phyloP scores from a whole-genome alignment of 2,797 vertebrate genomes.

The Manis javanica region DNA sequence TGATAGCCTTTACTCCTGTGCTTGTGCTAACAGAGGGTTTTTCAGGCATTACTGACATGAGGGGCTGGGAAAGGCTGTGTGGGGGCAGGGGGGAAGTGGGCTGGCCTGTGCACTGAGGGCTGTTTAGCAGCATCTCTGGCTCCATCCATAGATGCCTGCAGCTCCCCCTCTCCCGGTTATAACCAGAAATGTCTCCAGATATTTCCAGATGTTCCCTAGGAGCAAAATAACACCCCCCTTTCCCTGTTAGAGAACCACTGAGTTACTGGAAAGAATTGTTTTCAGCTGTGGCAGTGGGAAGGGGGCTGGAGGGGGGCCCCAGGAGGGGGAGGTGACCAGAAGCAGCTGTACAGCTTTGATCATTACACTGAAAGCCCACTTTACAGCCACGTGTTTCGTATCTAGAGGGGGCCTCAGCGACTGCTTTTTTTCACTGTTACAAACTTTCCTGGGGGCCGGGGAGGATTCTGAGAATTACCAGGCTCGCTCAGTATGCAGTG shows the following conservation, averaged over 20 bases:
- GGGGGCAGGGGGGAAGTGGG: too few species aligned
- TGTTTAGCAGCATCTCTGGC: accelerated
- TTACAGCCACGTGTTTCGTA: neutral
- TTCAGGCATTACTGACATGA: accelerated
- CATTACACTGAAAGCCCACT: neutral
- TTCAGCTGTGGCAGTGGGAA: constrained; percentile 28
- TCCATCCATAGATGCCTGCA: accelerated
- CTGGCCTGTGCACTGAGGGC: accelerated
- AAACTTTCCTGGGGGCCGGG: neutral
- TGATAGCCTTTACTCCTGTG: accelerated
- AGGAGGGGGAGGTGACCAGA: neutral
- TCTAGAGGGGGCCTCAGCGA: neutral
- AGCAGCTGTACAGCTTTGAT: neutral
- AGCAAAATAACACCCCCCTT: neutral
- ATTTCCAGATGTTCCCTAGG: neutral
- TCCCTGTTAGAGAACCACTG: neutral
- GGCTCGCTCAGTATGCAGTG: neutral
- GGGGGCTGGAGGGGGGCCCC: neutral
- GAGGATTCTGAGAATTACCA: neutral
- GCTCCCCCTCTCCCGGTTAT: neutral
- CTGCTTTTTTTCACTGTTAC: neutral
- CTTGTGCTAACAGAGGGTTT: neutral
- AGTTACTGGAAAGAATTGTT: constrained; percentile 21
- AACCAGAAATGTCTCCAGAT: neutral
- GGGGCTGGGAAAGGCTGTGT: too few species aligned